Percentiles rank a stretch among this genome's conserved stretches.
Conservation (phyloP, 2,888 invertebrate species). For the Muscina levida region DNA sequence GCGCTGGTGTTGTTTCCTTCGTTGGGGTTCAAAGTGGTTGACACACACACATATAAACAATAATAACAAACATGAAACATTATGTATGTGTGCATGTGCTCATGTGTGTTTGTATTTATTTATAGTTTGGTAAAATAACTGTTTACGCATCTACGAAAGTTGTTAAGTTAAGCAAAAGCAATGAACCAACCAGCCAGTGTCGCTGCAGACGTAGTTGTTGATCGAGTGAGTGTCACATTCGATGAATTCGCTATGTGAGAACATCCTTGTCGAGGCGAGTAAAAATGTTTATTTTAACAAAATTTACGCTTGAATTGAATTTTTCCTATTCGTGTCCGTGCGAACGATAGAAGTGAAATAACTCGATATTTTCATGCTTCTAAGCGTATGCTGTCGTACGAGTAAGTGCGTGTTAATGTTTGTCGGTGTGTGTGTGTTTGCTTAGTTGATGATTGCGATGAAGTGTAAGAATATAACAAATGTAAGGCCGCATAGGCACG, state of each 20-base stretch:
- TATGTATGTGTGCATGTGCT: not conserved
- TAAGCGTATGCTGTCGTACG: not conserved
- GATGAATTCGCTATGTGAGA: no score
- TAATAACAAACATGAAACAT: not conserved
- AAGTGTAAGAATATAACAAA: conserved; percentile 15
- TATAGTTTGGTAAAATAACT: conserved; percentile 5
- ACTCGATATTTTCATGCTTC: not conserved
- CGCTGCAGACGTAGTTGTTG: no score
- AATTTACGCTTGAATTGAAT: conserved; percentile 2
- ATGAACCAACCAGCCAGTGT: no score
- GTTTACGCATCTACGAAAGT: conserved; percentile 22
- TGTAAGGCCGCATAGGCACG: not conserved
- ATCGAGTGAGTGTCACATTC: no score
- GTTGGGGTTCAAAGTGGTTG: not conserved
- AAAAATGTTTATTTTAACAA: conserved; percentile 18
- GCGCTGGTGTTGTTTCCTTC: not conserved
- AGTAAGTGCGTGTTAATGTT: not conserved
- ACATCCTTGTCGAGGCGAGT: not conserved
- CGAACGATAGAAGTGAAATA: not conserved
- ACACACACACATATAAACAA: no score
- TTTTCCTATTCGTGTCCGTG: not conserved
- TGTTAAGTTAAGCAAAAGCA: not conserved
- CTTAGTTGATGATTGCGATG: conserved; percentile 27
- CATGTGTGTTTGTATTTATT: not conserved
- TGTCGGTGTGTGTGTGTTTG: not conserved